These are phyloP conservation scores for Microcebus murinus DNA, from an alignment of 2,113 vertebrate genomes.

Conservation along the genomic window DNA sequence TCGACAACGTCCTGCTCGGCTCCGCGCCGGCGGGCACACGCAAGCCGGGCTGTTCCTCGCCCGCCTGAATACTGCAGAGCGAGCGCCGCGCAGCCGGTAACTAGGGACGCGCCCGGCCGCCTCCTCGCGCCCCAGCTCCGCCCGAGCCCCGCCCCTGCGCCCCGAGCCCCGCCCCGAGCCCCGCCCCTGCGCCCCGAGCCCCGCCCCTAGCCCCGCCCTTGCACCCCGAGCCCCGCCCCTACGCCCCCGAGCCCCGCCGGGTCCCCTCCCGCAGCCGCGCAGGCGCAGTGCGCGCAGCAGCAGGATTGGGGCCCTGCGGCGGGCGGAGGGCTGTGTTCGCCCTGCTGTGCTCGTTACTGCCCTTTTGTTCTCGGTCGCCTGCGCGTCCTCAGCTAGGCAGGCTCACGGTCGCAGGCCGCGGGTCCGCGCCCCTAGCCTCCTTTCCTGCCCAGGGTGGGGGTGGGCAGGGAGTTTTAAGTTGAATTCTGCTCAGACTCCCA, in stretches of 20 bases:
- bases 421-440: no score
- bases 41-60: constrained; percentile 21
- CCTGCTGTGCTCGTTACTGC: neutral
- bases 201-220: rapidly evolving
- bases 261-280: neutral
- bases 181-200: rapidly evolving
- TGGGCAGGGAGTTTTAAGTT: neutral
- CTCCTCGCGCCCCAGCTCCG: rapidly evolving
- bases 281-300: neutral
- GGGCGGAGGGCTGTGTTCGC: rapidly evolving
- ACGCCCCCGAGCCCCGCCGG: rapidly evolving
- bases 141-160: rapidly evolving
- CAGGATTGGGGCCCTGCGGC: rapidly evolving
- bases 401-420: rapidly evolving
- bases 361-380: constrained; percentile 44
- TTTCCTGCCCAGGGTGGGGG: neutral
- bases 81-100: neutral
- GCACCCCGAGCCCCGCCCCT: neutral
- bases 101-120: neutral
- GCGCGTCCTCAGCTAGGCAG: rapidly evolving
- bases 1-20: constrained; percentile 75
- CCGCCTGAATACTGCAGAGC: neutral
- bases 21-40: constrained; percentile 45
- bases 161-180: rapidly evolving
- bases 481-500: neutral